Percentiles rank a stretch among this genome's conserved stretches.
Conservation (phyloP, 2,888 invertebrate species). For the Macrosoma leucophasiata region DNA sequence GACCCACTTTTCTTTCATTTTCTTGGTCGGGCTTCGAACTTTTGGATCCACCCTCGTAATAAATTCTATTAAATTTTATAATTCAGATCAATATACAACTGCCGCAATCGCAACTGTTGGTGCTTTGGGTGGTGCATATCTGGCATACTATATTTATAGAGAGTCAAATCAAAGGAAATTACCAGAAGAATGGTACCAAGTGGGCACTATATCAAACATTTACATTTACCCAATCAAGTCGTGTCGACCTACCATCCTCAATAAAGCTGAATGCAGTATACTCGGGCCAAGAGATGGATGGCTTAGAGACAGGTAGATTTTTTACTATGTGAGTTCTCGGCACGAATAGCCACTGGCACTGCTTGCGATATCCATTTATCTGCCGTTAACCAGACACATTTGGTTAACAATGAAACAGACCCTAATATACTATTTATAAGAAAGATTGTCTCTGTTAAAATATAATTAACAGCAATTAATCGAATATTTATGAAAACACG, state of each 20-base stretch:
- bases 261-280: conserved; percentile 67
- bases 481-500: no score
- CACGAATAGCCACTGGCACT: no score
- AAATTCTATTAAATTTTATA: no score
- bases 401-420: no score
- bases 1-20: no score
- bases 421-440: no score
- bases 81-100: conserved; percentile 38
- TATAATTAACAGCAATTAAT: no score
- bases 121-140: conserved; percentile 47
- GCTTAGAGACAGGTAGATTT: conserved; percentile 68
- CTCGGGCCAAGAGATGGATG: conserved; percentile 72
- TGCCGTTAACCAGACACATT: no score
- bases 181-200: conserved; percentile 72
- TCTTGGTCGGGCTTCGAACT: no score
- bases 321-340: background rate
- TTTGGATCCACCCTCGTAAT: no score
- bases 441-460: no score
- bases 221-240: conserved; percentile 78
- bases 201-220: conserved; percentile 73
- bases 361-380: no score
- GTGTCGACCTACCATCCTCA: conserved; percentile 64
- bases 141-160: conserved; percentile 42
- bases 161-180: conserved; percentile 33
- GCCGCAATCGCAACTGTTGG: conserved; percentile 44